Conservation (phyloP, 2,888 invertebrate genomes). For the Caenorhabditis imperialis region DNA sequence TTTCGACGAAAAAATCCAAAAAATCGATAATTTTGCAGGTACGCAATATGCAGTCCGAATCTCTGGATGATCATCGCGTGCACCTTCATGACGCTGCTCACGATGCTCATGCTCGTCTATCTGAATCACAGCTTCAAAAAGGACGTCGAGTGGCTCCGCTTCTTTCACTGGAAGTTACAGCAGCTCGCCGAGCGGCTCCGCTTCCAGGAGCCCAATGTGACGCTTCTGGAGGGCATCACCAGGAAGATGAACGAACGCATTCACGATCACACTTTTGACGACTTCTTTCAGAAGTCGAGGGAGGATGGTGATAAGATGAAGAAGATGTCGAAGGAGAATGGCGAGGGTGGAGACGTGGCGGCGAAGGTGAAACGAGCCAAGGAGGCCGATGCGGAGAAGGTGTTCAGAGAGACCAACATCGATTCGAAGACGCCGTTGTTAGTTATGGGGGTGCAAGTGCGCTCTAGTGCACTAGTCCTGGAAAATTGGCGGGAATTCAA, state of each 20-base stretch:
- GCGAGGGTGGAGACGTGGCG: slow-evolving; percentile 14
- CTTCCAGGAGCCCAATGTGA: slow-evolving; percentile 38
- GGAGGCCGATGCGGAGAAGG: slow-evolving; percentile 26
- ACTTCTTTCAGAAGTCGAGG: slow-evolving; percentile 16
- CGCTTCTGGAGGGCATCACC: slow-evolving; percentile 30
- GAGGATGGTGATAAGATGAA: slow-evolving; percentile 6
- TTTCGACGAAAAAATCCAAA: too few species aligned
- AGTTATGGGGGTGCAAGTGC: too few species aligned
- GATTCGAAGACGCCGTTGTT: slow-evolving; percentile 13
- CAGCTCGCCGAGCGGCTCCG: slow-evolving; percentile 39
- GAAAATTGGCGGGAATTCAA: too few species aligned
- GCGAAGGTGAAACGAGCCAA: slow-evolving; percentile 17
- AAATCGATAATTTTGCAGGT: too few species aligned
- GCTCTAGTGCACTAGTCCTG: too few species aligned
- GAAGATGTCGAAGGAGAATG: background rate
- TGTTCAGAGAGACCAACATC: slow-evolving; percentile 22
- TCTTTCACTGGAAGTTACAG: slow-evolving; percentile 33
- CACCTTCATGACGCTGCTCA: slow-evolving; percentile 33
- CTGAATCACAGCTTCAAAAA: slow-evolving; percentile 25
- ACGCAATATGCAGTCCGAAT: slow-evolving; percentile 37
- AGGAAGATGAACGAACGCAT: slow-evolving; percentile 33
- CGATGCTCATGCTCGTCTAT: slow-evolving; percentile 25
- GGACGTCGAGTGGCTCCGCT: slow-evolving; percentile 21
- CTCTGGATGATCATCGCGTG: slow-evolving; percentile 44
- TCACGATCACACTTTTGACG: slow-evolving; percentile 15